Evolutionary conservation across 2,888 invertebrate genomes (phyloP).

Genomic region (Sarcophaga variegata): DNA sequence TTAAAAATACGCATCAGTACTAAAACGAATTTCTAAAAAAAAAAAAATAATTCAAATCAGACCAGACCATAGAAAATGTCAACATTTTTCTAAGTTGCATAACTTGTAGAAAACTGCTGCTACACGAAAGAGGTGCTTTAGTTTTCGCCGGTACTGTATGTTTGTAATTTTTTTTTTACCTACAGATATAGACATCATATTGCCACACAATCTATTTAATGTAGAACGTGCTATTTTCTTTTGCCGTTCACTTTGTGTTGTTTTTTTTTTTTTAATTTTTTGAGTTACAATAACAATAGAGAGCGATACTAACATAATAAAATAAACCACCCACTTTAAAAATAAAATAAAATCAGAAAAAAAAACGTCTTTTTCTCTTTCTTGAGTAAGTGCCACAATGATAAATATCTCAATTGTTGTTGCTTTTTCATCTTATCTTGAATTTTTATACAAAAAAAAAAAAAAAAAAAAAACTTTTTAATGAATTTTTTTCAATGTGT

Average conservation of each 20-base stretch:
- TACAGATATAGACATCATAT: not conserved
- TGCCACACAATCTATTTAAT: conserved; percentile 1
- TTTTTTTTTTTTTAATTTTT: conserved; percentile 32
- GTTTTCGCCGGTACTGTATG: too few relatives aligned
- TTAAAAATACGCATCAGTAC: too few relatives aligned
- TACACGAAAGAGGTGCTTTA: too few relatives aligned
- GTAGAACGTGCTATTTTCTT: conserved; percentile 47
- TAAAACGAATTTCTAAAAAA: too few relatives aligned
- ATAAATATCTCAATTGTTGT: conserved; percentile 55
- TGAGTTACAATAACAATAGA: conserved; percentile 11
- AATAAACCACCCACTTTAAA: conserved; percentile 58
- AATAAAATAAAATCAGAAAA: not conserved
- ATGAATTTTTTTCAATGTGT: not conserved
- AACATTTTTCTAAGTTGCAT: too few relatives aligned
- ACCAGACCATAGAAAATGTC: too few relatives aligned
- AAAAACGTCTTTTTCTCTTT: not conserved
- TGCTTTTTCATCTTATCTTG: conserved; percentile 17
- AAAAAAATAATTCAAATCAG: too few relatives aligned
- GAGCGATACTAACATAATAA: conserved; percentile 21
- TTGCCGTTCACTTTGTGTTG: not conserved
- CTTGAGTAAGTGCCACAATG: conserved; percentile 34
- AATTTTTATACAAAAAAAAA: not conserved
- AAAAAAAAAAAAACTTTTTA: too few relatives aligned
- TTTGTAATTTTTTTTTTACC: not conserved
- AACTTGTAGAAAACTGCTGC: too few relatives aligned